Base-by-base conservation (phyloP, 1,140 invertebrate genomes). In the Mactra quadrangularis region DNA sequence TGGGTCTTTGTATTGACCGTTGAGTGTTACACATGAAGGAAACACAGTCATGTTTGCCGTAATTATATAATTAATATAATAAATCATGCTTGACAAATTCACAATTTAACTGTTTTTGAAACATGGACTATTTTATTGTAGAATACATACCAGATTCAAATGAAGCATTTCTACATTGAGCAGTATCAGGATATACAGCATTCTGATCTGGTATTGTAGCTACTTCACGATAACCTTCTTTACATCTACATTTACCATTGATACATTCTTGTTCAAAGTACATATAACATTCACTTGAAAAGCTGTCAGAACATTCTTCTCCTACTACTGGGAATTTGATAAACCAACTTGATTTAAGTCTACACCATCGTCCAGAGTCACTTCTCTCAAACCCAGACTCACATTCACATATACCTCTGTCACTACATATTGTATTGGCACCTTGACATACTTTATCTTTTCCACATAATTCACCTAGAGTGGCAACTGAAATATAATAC, bases 241-340 rank as follows among this genome's bases (percentile, higher is more conserved):
- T 38, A 71, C 77, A 81, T 38, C n/a, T 3, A 47, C 77, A 81
- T n/a, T 29, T 33, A 1, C 64, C 77, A 13, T 31, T 25, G 15
- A 70, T 19, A 55, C 77, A 81, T 9, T 17, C 17, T 35, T 81
- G 77, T 64, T 81, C 77, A 27, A 81, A 71, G 52, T 59, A 19
- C 52, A 60, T 81, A 45, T 81, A 81, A 57, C 77, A 81, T 15
- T 66, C 29, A 17, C 45, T 57, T 27, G 68, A 81, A 35, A 81
- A 81, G 4, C 77, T 64, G 33, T 66, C 77, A 47, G 50, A 71
- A 31, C 77, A 81, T 25, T 59, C 52, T 29, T 81, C 77, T 38
- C 66, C 66, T 11, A 71, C 50, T 31, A 81, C 45, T 1, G 77
- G 77, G 22, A 81, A 81, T 7, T 66, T 27, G 35, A 81, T 60